Evolutionary conservation across 2,888 invertebrate species (phyloP).

Genomic region (Dusona sp.): DNA sequence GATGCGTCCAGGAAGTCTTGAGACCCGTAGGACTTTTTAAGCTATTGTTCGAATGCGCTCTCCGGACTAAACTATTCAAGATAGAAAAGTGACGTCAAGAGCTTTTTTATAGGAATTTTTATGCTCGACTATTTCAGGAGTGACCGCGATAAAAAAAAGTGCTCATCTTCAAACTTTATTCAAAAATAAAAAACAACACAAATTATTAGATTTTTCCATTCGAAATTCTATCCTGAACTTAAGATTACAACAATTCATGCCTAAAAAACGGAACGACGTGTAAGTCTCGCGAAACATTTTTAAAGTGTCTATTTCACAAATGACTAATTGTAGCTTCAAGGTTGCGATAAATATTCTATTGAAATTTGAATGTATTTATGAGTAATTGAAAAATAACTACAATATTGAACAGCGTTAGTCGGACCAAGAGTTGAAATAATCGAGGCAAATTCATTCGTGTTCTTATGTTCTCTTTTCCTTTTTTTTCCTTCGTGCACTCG

Average conservation of each 20-base stretch:
- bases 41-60: background rate
- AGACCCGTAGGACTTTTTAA: background rate
- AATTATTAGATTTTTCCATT: background rate
- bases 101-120: background rate
- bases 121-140: background rate
- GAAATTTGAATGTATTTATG: background rate
- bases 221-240: background rate
- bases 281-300: background rate
- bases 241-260: background rate
- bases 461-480: background rate
- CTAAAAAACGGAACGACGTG: background rate
- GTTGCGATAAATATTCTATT: background rate
- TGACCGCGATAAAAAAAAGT: background rate
- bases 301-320: background rate
- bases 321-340: background rate
- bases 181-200: background rate
- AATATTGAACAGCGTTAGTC: background rate
- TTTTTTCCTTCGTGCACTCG: constrained; percentile 11
- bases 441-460: background rate
- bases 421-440: background rate
- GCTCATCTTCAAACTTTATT: background rate
- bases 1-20: background rate
- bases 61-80: background rate
- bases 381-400: background rate
- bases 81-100: background rate